phyloP scores from a whole-genome alignment of 2,888 invertebrate species.

The Tachina fera region DNA sequence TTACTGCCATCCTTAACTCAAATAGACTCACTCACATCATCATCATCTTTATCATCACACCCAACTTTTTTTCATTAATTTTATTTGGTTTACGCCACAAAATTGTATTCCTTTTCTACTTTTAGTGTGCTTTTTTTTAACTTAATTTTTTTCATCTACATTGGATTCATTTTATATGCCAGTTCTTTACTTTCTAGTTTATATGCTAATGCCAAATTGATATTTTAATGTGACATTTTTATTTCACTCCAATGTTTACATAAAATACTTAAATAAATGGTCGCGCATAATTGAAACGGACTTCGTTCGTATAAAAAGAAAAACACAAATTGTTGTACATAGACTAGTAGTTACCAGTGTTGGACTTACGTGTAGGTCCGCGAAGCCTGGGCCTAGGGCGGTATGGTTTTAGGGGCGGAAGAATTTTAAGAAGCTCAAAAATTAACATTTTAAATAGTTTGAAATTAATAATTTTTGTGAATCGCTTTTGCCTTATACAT shows the following conservation, averaged over 20 bases:
- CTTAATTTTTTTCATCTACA: constrained; percentile 23
- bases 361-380: too few species aligned
- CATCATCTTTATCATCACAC: constrained; percentile 34
- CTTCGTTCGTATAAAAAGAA: constrained; percentile 56
- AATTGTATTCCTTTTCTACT: constrained; percentile 41
- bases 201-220: constrained; percentile 72
- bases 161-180: constrained; percentile 67
- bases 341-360: too few species aligned
- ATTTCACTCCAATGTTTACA: constrained; percentile 71
- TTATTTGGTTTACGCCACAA: constrained; percentile 40
- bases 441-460: too few species aligned
- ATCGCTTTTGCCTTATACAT: too few species aligned
- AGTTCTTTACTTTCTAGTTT: constrained; percentile 71
- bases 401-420: too few species aligned
- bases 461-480: too few species aligned
- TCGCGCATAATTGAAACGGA: constrained; percentile 68
- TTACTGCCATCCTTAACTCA: constrained; percentile 51
- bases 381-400: too few species aligned
- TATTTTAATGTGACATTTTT: constrained; percentile 72
- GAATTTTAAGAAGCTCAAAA: too few species aligned
- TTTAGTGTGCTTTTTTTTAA: constrained; percentile 33
- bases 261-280: constrained; percentile 69
- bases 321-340: constrained; percentile 36
- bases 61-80: constrained; percentile 11
- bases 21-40: constrained; percentile 28